Percentiles rank a stretch among this genome's conserved stretches.
phyloP scores from a whole-genome alignment of 2,888 invertebrate species.

The Aromia moschata region DNA sequence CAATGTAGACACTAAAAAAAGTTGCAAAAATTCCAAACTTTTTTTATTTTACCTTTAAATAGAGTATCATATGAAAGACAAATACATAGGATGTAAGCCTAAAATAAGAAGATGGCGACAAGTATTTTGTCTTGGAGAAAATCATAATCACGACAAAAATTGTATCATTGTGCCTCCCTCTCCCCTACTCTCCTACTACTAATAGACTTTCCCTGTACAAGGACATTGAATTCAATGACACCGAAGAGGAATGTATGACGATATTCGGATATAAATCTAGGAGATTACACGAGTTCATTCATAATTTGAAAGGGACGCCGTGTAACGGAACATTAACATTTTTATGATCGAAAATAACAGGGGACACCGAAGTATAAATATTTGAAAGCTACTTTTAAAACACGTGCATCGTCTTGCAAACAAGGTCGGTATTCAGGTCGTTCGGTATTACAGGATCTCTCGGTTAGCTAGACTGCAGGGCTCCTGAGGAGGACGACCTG shows the following conservation, averaged over 20 bases:
- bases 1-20: too few species aligned
- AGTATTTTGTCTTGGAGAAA: too few species aligned
- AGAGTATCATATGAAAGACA: too few species aligned
- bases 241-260: not conserved
- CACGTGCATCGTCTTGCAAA: slow-evolving; percentile 53
- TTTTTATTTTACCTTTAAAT: too few species aligned
- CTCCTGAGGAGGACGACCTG: slow-evolving; percentile 54
- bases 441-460: slow-evolving; percentile 49
- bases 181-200: too few species aligned
- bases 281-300: slow-evolving; percentile 30
- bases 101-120: too few species aligned
- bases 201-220: too few species aligned
- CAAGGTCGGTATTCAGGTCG: slow-evolving; percentile 60
- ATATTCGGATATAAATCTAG: not conserved
- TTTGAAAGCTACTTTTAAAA: slow-evolving; percentile 42
- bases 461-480: slow-evolving; percentile 61
- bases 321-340: slow-evolving; percentile 28
- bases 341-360: slow-evolving; percentile 27
- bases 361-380: slow-evolving; percentile 27
- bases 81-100: too few species aligned
- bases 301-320: slow-evolving; percentile 29
- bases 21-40: too few species aligned
- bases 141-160: too few species aligned
- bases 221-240: not conserved
- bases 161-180: too few species aligned